Conservation (phyloP, 2,888 invertebrate species). For the Achlya flavicornis region DNA sequence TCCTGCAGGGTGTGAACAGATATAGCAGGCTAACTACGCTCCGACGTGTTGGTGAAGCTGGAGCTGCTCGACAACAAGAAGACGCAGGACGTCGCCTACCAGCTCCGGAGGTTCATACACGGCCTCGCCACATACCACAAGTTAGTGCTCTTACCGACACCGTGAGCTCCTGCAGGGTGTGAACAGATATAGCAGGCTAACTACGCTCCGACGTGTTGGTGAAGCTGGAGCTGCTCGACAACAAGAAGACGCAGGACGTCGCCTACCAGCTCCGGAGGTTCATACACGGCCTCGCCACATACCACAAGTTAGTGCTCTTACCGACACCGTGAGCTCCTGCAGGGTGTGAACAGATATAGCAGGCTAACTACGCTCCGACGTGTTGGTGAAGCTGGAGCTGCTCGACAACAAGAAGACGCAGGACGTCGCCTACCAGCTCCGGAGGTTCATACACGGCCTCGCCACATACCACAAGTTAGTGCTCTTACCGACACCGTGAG, state of each 20-base stretch:
- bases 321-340: too few species aligned
- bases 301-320: conserved; percentile 67
- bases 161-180: too few species aligned
- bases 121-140: conserved; percentile 89
- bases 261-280: conserved; percentile 93
- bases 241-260: conserved; percentile 98
- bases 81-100: conserved; percentile 96
- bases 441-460: conserved; percentile 93
- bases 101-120: conserved; percentile 91
- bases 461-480: conserved; percentile 84
- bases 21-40: too few species aligned
- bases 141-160: conserved; percentile 40
- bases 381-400: conserved; percentile 97
- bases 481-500: too few species aligned
- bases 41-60: conserved; percentile 97
- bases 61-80: conserved; percentile 99
- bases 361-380: conserved; percentile 94
- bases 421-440: conserved; percentile 94
- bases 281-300: conserved; percentile 91
- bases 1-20: too few species aligned
- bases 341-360: too few species aligned
- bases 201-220: conserved; percentile 96
- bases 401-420: conserved; percentile 99
- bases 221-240: conserved; percentile 98
- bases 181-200: too few species aligned